These are phyloP conservation scores for Vicugna pacos DNA, from an alignment of 2,113 vertebrate genomes.

Conservation along the genomic window DNA sequence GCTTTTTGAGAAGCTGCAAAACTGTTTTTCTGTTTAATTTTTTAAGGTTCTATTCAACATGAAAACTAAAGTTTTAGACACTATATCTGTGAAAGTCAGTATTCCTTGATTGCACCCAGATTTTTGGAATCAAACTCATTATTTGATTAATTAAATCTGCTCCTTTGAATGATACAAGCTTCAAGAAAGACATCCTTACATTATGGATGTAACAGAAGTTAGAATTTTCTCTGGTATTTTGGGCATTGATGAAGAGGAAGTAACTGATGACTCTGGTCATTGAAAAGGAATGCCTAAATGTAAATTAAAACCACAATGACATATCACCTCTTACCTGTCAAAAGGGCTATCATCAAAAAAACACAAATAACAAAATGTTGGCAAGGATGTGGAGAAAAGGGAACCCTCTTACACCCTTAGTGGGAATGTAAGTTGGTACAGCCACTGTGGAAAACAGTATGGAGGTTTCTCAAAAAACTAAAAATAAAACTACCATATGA, in stretches of 20 bases:
- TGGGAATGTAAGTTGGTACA: not conserved
- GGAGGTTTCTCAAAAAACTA: not conserved
- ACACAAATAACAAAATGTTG: not conserved
- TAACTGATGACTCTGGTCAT: not conserved
- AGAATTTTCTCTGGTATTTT: not conserved
- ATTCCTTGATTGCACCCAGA: not conserved
- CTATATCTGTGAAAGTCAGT: constrained; percentile 45
- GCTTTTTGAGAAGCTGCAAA: not conserved
- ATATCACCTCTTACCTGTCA: not conserved
- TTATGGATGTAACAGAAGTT: not conserved
- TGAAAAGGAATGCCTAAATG: not conserved
- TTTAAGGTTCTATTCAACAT: constrained; percentile 35
- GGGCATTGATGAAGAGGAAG: not conserved
- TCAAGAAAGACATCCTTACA: not conserved
- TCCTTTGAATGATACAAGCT: not conserved
- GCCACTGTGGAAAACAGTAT: not conserved
- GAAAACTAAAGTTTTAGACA: constrained; percentile 72
- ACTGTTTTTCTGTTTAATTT: not conserved
- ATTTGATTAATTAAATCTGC: constrained; percentile 60
- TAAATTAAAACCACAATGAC: not conserved
- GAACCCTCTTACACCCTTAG: not conserved
- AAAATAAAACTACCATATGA: not conserved
- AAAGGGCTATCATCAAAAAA: not conserved
- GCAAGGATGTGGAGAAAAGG: not conserved
- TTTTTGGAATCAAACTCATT: constrained; percentile 35